phyloP scores from a whole-genome alignment of 2,113 vertebrate species.

The Nesoenas mayeri region DNA sequence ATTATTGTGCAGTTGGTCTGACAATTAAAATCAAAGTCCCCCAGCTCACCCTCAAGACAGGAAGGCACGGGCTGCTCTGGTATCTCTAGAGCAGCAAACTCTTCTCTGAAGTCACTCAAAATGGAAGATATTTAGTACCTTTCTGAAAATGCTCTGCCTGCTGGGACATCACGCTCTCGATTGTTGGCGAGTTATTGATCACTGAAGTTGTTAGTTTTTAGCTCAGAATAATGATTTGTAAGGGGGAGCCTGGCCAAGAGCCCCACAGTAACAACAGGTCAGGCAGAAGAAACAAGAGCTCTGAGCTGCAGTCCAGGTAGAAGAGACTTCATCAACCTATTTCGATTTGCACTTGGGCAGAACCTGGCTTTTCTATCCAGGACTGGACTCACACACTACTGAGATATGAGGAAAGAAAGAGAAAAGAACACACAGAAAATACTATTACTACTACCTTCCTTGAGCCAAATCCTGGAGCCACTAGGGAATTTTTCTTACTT shows the following conservation, averaged over 20 bases:
- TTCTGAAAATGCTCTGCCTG: neutral
- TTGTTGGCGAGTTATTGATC: neutral
- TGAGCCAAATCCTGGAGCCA: neutral
- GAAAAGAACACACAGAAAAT: neutral
- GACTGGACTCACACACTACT: neutral
- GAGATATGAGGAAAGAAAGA: neutral
- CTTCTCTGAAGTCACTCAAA: neutral
- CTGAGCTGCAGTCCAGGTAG: neutral
- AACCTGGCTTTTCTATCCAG: neutral
- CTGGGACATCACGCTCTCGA: fast-evolving
- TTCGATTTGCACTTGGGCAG: fast-evolving
- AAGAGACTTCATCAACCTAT: neutral
- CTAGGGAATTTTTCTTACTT: neutral
- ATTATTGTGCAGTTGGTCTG: neutral
- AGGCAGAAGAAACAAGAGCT: neutral
- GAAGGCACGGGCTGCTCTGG: neutral
- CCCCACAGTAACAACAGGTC: neutral
- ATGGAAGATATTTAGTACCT: neutral
- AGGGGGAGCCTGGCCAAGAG: neutral
- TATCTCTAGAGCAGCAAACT: neutral
- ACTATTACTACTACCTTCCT: neutral
- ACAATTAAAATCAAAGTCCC: neutral
- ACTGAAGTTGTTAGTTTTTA: neutral
- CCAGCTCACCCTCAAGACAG: neutral
- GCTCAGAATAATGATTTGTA: neutral